Percentiles rank a stretch among this genome's conserved stretches.
Evolutionary conservation across 2,888 invertebrate genomes (phyloP).

Genomic region (Philopedon plagiatum): DNA sequence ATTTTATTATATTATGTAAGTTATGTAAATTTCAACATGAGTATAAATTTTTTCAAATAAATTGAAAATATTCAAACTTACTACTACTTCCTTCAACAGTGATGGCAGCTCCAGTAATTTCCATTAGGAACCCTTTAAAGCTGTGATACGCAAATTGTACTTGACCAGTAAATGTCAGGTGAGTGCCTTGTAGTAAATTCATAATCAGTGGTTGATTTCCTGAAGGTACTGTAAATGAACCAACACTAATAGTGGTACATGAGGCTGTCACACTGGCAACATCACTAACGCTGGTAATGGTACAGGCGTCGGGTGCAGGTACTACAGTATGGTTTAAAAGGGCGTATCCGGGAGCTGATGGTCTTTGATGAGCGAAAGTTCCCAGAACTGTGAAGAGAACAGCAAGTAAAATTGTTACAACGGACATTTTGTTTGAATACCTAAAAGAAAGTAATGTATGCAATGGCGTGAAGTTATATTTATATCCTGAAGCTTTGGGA

Average conservation of each 20-base stretch:
- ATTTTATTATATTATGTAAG: too few species aligned
- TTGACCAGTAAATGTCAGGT: conserved; percentile 26
- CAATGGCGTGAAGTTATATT: neutral
- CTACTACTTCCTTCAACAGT: conserved; percentile 29
- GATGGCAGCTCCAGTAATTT: conserved; percentile 22
- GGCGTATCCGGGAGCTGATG: conserved; percentile 27
- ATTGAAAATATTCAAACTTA: conserved; percentile 13
- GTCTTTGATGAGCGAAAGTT: neutral
- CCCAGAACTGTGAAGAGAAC: neutral
- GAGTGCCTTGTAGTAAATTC: conserved; percentile 26
- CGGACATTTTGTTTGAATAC: neutral
- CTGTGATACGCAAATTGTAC: conserved; percentile 2
- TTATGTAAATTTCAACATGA: too few species aligned
- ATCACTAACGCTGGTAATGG: conserved; percentile 21
- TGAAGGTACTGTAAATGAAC: conserved; percentile 26
- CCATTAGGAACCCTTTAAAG: conserved; percentile 31
- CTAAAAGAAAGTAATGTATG: neutral
- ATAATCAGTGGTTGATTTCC: conserved; percentile 14
- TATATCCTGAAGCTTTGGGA: neutral
- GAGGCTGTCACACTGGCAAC: conserved; percentile 11
- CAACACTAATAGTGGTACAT: conserved; percentile 36
- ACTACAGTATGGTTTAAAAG: conserved; percentile 15
- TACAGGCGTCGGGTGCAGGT: conserved; percentile 11
- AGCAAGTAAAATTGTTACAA: neutral
- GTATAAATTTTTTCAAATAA: too few species aligned